Evolutionary conservation across 64 coral and sea anemone genomes (phyloP).

Genomic region (Stichodactyla mertensii): DNA sequence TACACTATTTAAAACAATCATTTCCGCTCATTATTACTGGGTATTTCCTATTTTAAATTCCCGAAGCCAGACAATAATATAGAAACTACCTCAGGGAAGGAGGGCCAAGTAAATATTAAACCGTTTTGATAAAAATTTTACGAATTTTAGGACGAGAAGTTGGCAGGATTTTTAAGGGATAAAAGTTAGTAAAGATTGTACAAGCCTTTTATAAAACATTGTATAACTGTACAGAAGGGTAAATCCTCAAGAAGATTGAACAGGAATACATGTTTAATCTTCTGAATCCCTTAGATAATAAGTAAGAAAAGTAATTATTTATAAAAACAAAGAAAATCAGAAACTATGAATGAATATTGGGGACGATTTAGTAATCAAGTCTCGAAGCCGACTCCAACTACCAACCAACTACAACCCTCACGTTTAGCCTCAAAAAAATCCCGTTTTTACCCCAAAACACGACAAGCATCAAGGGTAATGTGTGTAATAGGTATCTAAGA

Average conservation of each 20-base stretch:
- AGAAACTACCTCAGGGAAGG: not conserved
- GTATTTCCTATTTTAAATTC: not conserved
- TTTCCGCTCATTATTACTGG: not conserved
- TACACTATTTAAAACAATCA: not conserved
- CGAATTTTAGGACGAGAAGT: not conserved
- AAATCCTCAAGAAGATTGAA: not conserved
- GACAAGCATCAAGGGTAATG: not conserved
- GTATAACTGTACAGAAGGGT: not conserved
- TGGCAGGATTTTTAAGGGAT: not conserved
- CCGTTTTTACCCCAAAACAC: not conserved
- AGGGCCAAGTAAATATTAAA: not conserved
- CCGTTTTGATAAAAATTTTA: not conserved
- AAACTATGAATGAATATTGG: not conserved
- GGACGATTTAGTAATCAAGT: not conserved
- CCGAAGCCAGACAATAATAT: not conserved
- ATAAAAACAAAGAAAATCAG: not conserved
- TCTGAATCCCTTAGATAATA: not conserved
- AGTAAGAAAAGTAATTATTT: not conserved
- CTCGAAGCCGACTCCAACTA: not conserved
- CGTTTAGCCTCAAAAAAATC: not conserved
- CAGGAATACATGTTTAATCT: not conserved
- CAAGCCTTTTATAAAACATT: not conserved
- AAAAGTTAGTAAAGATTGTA: not conserved
- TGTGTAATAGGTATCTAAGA: not conserved
- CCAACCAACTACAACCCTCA: not conserved